These are phyloP conservation scores for Carcharodon carcharias DNA, from an alignment of 2,797 vertebrate genomes.

Conservation along the genomic window DNA sequence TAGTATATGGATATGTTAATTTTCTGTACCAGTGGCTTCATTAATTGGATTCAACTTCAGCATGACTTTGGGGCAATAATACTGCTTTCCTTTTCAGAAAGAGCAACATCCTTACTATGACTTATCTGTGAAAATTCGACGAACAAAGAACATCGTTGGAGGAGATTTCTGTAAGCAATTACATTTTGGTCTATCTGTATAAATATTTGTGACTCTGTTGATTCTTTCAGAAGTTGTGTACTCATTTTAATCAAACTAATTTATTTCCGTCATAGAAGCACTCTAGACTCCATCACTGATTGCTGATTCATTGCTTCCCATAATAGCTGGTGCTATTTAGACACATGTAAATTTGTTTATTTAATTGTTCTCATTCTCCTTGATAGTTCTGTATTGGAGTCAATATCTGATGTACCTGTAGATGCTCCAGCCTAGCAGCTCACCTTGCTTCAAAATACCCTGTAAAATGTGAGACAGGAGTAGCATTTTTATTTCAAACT, in stretches of 20 bases:
- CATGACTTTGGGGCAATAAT: neutral
- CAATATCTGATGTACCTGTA: neutral
- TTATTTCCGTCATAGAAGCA: neutral
- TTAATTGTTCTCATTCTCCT: neutral
- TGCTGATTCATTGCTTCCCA: neutral
- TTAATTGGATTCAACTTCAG: neutral
- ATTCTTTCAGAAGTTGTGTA: neutral
- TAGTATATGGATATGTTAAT: neutral
- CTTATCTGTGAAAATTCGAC: slow-evolving; percentile 60
- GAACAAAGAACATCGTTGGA: slow-evolving; percentile 58
- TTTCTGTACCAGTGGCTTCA: neutral
- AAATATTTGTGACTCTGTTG: neutral
- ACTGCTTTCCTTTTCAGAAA: slow-evolving; percentile 53
- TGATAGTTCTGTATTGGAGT: neutral
- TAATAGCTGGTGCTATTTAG: neutral
- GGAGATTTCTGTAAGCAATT: slow-evolving; percentile 59
- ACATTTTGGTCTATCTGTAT: neutral
- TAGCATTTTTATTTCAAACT: neutral
- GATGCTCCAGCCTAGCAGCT: neutral
- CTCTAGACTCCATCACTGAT: neutral
- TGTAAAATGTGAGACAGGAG: neutral
- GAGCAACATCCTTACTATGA: slow-evolving; percentile 63
- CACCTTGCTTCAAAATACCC: neutral
- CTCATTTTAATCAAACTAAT: neutral
- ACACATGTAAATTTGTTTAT: neutral